Base-by-base conservation (phyloP, 2,797 vertebrate genomes). In the Labroides dimidiatus region DNA sequence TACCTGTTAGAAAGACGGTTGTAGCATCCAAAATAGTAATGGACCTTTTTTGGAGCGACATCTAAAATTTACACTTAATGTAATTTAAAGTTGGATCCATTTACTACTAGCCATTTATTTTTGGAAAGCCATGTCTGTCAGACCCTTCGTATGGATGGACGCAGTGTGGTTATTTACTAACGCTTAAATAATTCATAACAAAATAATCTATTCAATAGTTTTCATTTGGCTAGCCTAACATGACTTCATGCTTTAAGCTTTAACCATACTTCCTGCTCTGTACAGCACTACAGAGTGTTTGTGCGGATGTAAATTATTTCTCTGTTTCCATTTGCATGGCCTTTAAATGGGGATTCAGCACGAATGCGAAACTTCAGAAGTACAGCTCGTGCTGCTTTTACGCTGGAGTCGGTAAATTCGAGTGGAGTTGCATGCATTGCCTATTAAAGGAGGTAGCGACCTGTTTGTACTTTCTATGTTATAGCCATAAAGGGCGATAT, bases 271-370 rank as follows among this genome's bases (percentile, higher is more conserved):
- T 55, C 33, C 4, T 6, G 30, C 30, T 4, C 30, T 33, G 30
- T 33, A 33, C 30, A 9, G 30, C 30, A 33, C 30, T 33, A 7
- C 8, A 33, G 30, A 33, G 30, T 33, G 42, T 58, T 45, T 43
- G 33, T 47, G 17, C 1, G 30, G 0, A 79, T 77, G 70, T 64
- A 84, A 77, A 83, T 60, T 0, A 36, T 10, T 7, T 33, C 1
- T 14, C 56, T 2, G 6, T 15, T n/a, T n/a, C 20, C 11, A 17
- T 53, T 75, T 56, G 45, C 17, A 1, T 64, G 21, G 14, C 15
- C 2, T 1, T 53, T 13, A 42, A 15, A 4, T 33, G 14, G 11
- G 50, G 60, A 47, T 9, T 20, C 12, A 9, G 27, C 3, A 27
- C 27, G 27, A 27, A 3, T 27, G 27, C 3, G 27, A 27, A 27